Conservation (phyloP, 2,888 invertebrate genomes). For the Onthophagus sagittarius region DNA sequence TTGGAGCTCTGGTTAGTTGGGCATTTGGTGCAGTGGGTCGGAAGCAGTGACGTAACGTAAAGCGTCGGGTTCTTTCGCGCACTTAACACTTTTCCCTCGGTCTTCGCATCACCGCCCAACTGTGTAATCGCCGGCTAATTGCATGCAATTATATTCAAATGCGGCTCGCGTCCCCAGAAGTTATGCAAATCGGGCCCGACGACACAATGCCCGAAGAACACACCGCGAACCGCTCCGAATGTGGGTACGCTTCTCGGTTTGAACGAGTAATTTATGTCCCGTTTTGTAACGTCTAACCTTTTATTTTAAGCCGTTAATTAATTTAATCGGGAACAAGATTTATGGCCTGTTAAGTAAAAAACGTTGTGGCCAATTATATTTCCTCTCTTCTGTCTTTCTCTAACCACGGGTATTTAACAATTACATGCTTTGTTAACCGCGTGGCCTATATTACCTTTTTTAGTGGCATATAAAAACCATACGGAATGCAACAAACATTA, state of each 20-base stretch:
- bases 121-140: constrained; percentile 49
- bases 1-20: constrained; percentile 39
- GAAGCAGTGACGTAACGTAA: constrained; percentile 20
- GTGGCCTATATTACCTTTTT: not conserved
- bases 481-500: not conserved
- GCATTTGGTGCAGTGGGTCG: constrained; percentile 46
- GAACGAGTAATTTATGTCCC: constrained; percentile 8
- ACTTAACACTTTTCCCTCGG: constrained; percentile 42
- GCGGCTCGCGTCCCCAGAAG: constrained; percentile 26
- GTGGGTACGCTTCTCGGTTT: not conserved
- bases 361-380: not conserved
- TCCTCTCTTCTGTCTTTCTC: not conserved
- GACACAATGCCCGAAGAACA: constrained; percentile 21
- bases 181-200: constrained; percentile 42
- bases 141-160: constrained; percentile 48
- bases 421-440: not conserved
- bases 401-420: not conserved
- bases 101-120: constrained; percentile 44
- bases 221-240: constrained; percentile 7
- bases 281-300: constrained; percentile 3
- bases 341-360: not conserved
- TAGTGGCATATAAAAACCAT: not conserved
- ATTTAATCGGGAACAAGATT: constrained; percentile 10
- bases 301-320: constrained; percentile 10
- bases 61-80: constrained; percentile 38